phyloP scores from a whole-genome alignment of 2,797 vertebrate genomes.

The Cirrhinus mrigala region DNA sequence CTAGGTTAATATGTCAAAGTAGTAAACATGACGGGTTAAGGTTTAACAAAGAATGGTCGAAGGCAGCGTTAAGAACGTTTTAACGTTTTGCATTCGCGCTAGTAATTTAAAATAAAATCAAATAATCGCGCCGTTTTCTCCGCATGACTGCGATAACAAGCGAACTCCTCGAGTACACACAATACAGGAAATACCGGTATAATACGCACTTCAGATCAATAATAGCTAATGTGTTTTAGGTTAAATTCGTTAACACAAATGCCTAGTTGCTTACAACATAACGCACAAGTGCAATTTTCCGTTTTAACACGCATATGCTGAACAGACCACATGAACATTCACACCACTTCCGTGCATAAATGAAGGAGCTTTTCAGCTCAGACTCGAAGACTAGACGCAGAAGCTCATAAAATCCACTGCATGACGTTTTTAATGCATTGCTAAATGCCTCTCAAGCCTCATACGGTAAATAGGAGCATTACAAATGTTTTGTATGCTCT shows the following conservation, averaged over 20 bases:
- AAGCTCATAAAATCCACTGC: background rate
- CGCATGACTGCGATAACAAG: background rate
- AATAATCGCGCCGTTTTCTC: background rate
- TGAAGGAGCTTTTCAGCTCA: background rate
- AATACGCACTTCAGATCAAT: background rate
- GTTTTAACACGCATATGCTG: background rate
- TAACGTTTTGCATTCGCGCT: background rate
- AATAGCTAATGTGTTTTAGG: background rate
- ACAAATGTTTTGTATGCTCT: background rate
- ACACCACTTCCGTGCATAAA: constrained; percentile 27
- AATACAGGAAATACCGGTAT: background rate
- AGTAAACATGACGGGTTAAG: constrained; percentile 24
- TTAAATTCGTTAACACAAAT: background rate
- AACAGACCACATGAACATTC: constrained; percentile 5
- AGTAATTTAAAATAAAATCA: background rate
- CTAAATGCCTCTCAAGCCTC: background rate
- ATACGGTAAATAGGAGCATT: background rate
- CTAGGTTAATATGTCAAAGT: constrained; percentile 53
- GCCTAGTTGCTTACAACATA: background rate
- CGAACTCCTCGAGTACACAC: background rate
- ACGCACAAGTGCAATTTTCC: background rate
- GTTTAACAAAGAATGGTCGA: constrained; percentile 30
- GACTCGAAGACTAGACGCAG: background rate
- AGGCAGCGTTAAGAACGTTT: background rate
- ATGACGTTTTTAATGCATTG: background rate